Percentiles rank a stretch among this genome's conserved stretches.
phyloP scores from a whole-genome alignment of 2,113 vertebrate species.

The Accipiter cooperii region DNA sequence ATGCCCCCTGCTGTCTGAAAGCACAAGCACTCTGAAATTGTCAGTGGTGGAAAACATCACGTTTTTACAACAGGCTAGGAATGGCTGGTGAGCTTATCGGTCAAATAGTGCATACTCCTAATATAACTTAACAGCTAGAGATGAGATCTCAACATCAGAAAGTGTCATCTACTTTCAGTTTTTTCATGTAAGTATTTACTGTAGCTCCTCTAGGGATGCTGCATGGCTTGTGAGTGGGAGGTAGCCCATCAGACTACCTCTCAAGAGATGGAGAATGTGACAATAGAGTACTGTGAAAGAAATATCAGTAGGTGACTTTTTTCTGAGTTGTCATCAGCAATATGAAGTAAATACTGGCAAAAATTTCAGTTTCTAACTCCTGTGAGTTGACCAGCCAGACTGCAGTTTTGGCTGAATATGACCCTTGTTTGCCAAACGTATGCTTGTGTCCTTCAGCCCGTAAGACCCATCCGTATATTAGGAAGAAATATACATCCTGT shows the following conservation, averaged over 20 bases:
- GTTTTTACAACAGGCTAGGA: not conserved
- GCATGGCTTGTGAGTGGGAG: not conserved
- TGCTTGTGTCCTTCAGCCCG: rapidly evolving
- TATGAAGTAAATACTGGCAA: not conserved
- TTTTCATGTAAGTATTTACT: not conserved
- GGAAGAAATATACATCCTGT: not conserved
- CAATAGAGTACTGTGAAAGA: not conserved
- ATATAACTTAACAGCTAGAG: not conserved
- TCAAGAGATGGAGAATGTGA: not conserved
- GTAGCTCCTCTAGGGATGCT: not conserved
- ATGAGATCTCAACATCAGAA: not conserved
- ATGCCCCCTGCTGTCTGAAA: not conserved
- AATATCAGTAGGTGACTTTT: not conserved
- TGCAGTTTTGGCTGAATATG: not conserved
- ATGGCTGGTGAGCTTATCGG: not conserved
- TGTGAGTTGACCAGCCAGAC: not conserved
- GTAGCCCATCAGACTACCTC: not conserved
- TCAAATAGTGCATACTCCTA: not conserved
- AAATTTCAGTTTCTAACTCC: not conserved
- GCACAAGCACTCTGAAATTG: not conserved
- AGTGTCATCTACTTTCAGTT: rapidly evolving
- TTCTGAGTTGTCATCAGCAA: not conserved
- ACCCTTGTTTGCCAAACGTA: not conserved
- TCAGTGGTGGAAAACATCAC: not conserved
- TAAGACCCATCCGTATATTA: not conserved